phyloP scores from a whole-genome alignment of 2,797 vertebrate genomes.

The Myotis findleyi region DNA sequence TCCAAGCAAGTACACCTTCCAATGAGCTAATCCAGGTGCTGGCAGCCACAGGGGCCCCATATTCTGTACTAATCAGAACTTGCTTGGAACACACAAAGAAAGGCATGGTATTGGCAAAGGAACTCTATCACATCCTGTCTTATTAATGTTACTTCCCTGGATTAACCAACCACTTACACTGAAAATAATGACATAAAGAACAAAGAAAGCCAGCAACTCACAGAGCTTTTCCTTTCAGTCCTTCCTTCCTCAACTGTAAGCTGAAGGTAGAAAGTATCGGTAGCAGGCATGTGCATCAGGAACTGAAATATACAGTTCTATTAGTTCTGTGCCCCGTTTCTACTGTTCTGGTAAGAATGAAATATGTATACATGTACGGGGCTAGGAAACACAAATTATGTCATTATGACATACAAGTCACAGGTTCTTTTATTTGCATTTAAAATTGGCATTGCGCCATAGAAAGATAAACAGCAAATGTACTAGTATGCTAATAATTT shows the following conservation, averaged over 20 bases:
- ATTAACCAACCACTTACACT: not conserved
- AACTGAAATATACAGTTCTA: constrained; percentile 11
- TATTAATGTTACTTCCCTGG: not conserved
- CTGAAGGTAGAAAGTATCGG: not conserved
- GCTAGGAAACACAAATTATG: constrained; percentile 28
- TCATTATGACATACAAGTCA: constrained; percentile 19
- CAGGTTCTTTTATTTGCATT: constrained; percentile 10
- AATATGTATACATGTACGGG: not conserved
- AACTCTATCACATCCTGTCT: not conserved
- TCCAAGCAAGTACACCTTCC: not conserved
- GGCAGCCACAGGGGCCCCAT: no score
- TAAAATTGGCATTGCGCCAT: not conserved
- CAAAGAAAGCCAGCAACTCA: not conserved
- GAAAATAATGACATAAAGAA: not conserved
- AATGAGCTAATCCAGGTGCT: not conserved
- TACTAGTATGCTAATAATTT: constrained; percentile 43
- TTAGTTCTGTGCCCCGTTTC: not conserved
- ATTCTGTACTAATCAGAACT: constrained; percentile 7
- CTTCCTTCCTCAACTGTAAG: not conserved
- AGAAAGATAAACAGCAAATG: constrained; percentile 28
- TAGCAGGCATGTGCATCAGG: not conserved
- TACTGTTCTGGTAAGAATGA: not conserved
- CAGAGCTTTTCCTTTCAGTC: not conserved
- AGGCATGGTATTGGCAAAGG: not conserved
- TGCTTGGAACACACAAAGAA: not conserved